Evolutionary conservation across 2,797 vertebrate genomes (phyloP).

Genomic region (Atherinosoma microstoma): DNA sequence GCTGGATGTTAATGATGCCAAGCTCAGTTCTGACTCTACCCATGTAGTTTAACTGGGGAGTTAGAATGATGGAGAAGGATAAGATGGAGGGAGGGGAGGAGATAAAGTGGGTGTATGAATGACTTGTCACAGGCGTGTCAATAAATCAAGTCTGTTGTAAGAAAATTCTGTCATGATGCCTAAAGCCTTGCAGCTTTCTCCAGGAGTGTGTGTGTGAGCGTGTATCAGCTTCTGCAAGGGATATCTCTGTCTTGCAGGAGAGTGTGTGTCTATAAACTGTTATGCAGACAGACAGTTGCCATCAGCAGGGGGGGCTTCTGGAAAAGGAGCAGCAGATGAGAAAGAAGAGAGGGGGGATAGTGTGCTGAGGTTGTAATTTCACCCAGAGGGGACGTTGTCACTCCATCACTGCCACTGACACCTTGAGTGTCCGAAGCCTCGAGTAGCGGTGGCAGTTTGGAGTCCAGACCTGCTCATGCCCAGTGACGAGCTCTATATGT

Average conservation of each 20-base stretch:
- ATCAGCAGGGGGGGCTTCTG: slow-evolving; percentile 36
- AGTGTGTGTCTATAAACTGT: slow-evolving; percentile 34
- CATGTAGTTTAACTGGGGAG: slow-evolving; percentile 34
- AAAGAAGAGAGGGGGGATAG: slow-evolving; percentile 29
- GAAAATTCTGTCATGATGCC: slow-evolving; percentile 26
- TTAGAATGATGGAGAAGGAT: slow-evolving; percentile 1
- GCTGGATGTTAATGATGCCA: slow-evolving; percentile 50
- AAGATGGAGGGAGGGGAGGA: slow-evolving; percentile 16
- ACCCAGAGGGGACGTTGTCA: slow-evolving; percentile 50
- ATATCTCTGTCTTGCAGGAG: slow-evolving; percentile 32
- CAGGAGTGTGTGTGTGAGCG: slow-evolving; percentile 3
- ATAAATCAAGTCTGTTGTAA: slow-evolving; percentile 18
- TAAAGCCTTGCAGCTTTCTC: slow-evolving; percentile 30
- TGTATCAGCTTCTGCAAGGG: slow-evolving; percentile 36
- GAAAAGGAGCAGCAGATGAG: slow-evolving; percentile 45
- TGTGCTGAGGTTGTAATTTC: slow-evolving; percentile 66
- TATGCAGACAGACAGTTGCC: slow-evolving; percentile 43
- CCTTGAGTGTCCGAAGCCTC: slow-evolving; percentile 13
- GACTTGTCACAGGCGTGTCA: slow-evolving; percentile 24
- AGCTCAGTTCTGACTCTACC: slow-evolving; percentile 7
- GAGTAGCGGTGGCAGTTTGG: slow-evolving; percentile 22
- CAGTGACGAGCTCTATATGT: slow-evolving; percentile 54
- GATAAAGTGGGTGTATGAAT: slow-evolving; percentile 19
- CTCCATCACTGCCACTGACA: slow-evolving; percentile 55
- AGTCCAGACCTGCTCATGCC: slow-evolving; percentile 50